Evolutionary conservation across 1,140 invertebrate species (phyloP).

Genomic region (Panulirus ornatus): DNA sequence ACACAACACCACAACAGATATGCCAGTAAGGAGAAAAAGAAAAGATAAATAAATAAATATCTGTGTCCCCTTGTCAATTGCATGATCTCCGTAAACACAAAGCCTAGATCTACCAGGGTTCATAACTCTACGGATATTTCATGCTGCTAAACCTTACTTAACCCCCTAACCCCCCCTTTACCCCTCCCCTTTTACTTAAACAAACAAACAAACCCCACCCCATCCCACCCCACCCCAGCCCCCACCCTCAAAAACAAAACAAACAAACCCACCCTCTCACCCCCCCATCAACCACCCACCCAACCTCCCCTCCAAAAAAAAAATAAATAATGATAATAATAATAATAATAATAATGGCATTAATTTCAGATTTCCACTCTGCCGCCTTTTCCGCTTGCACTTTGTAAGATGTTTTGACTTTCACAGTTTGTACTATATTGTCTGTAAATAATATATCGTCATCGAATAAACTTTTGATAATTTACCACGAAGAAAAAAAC

Average conservation of each 20-base stretch:
- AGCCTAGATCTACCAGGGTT: no score
- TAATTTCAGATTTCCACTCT: slow-evolving; percentile 72
- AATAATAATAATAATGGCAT: slow-evolving; percentile 21
- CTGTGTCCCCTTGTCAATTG: slow-evolving; percentile 20
- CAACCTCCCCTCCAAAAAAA: slow-evolving; percentile 6
- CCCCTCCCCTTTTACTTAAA: no score
- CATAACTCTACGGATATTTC: no score
- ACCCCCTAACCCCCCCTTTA: no score
- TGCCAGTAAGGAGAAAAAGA: no score
- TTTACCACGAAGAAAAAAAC: slow-evolving; percentile 77
- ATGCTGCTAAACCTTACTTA: no score
- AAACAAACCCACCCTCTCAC: no score
- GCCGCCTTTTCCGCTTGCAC: slow-evolving; percentile 74
- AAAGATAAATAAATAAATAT: no score
- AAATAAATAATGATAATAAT: no score
- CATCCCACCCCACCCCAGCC: no score
- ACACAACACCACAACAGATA: slow-evolving; percentile 13
- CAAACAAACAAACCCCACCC: no score
- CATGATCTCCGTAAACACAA: slow-evolving; percentile 52
- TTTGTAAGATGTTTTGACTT: slow-evolving; percentile 75
- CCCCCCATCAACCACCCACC: slow-evolving; percentile 16
- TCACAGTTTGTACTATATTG: slow-evolving; percentile 79
- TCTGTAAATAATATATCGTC: slow-evolving; percentile 79
- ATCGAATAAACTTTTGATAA: slow-evolving; percentile 80
- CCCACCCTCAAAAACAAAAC: no score